These are phyloP conservation scores for Samia ricini DNA, from an alignment of 1,140 invertebrate genomes.

Conservation along the genomic window DNA sequence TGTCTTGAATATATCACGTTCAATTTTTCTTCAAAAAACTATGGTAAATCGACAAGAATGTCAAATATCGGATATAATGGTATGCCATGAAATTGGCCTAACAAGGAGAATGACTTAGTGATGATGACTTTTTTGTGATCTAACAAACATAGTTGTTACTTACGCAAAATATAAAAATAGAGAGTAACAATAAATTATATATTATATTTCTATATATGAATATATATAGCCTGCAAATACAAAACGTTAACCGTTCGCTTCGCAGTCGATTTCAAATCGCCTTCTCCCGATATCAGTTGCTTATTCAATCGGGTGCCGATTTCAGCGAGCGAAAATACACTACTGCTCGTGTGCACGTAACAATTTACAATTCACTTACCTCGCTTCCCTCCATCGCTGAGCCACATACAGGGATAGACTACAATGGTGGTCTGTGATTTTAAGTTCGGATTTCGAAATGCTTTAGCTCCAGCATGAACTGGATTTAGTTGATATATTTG, in stretches of 20 bases:
- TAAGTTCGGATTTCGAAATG: conserved; percentile 25
- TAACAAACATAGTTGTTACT: too few species aligned
- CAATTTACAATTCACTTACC: conserved; percentile 52
- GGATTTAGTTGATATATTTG: background rate
- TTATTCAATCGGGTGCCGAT: conserved; percentile 50
- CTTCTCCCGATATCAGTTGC: conserved; percentile 48
- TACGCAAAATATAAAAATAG: too few species aligned
- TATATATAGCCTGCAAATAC: background rate
- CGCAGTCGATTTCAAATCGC: conserved; percentile 28
- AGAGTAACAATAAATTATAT: too few species aligned
- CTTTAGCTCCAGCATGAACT: background rate
- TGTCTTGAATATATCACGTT: too few species aligned
- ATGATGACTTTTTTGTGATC: too few species aligned
- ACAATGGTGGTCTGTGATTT: conserved; percentile 36
- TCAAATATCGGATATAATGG: too few species aligned
- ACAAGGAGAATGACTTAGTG: too few species aligned
- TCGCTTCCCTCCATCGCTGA: conserved; percentile 8
- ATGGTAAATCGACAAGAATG: too few species aligned
- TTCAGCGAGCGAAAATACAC: conserved; percentile 49
- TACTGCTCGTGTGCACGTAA: conserved; percentile 39
- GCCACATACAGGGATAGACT: conserved; percentile 11
- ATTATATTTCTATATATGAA: background rate
- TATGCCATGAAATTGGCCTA: too few species aligned
- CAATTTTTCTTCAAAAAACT: too few species aligned
- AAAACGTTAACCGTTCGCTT: conserved; percentile 12